Conservation (phyloP, 2,113 vertebrate species). For the Cinclus mexicanus region DNA sequence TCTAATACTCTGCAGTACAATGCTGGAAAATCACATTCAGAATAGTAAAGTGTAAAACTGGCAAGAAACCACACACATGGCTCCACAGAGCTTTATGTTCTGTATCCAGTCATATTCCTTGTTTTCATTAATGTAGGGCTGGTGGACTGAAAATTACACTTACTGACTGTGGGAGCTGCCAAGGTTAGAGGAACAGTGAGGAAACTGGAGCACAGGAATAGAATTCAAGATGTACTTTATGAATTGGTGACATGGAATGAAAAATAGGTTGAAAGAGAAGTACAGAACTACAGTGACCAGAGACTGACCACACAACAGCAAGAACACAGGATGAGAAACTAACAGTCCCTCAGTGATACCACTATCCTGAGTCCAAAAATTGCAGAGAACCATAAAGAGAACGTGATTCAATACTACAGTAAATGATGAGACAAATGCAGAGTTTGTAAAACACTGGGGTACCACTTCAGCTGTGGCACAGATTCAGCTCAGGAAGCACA, state of each 20-base stretch:
- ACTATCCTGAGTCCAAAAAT: not conserved
- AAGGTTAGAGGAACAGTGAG: not conserved
- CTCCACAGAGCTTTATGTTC: not conserved
- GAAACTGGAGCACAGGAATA: not conserved
- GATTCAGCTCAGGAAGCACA: not conserved
- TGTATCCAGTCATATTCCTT: not conserved
- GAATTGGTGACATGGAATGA: not conserved
- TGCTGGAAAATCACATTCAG: not conserved
- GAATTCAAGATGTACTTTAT: not conserved
- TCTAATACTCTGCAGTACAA: not conserved
- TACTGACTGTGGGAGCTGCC: not conserved
- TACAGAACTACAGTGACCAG: not conserved
- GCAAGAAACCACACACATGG: not conserved
- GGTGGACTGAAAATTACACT: not conserved
- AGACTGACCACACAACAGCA: fast-evolving
- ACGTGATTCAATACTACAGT: not conserved
- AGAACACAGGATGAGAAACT: not conserved
- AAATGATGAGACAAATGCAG: not conserved
- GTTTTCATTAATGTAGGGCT: not conserved
- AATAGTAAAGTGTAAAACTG: not conserved
- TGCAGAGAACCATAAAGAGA: not conserved
- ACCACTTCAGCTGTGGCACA: not conserved
- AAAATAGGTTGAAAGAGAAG: not conserved
- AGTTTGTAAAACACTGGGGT: not conserved
- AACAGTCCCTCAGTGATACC: not conserved